Percentiles rank a stretch among this genome's conserved stretches.
These are phyloP conservation scores for Lepidonotus clava DNA, from an alignment of 2,888 invertebrate species.

Conservation along the genomic window DNA sequence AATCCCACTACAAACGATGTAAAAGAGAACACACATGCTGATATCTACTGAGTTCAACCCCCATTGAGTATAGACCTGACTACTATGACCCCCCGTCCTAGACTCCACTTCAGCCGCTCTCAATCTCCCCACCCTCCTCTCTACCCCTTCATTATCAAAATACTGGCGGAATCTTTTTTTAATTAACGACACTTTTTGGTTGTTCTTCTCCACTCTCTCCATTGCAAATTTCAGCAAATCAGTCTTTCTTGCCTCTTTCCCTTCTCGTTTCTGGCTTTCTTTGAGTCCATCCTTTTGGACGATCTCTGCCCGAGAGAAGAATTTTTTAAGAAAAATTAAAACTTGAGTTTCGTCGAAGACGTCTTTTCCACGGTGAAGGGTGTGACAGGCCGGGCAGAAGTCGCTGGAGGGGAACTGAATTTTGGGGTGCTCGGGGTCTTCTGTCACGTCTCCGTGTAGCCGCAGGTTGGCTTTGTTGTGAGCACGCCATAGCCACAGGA, in stretches of 20 bases:
- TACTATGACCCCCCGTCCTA: background rate
- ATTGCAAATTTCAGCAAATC: background rate
- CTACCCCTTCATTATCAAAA: background rate
- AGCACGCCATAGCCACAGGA: constrained; percentile 94
- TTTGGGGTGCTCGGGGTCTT: constrained; percentile 95
- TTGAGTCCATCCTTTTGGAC: background rate
- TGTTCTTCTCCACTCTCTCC: background rate
- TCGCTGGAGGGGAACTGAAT: constrained; percentile 89
- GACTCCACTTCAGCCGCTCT: background rate
- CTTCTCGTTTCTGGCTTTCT: background rate
- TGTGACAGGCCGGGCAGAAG: constrained; percentile 84
- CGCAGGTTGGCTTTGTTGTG: constrained; percentile 94
- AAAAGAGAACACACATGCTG: constrained; percentile 76
- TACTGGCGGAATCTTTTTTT: background rate
- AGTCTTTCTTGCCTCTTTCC: background rate
- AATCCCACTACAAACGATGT: constrained; percentile 71
- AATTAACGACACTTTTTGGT: background rate
- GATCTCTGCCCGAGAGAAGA: constrained; percentile 3
- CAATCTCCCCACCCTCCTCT: background rate
- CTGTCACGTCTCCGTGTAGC: constrained; percentile 90
- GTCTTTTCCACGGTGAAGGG: background rate
- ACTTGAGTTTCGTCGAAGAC: constrained; percentile 44
- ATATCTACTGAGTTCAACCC: constrained; percentile 71
- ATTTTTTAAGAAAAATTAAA: constrained; percentile 8
- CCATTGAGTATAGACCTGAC: constrained; percentile 10